Percentiles rank a stretch among this genome's conserved stretches.
These are phyloP conservation scores for Pollachius pollachius DNA, from an alignment of 2,113 vertebrate genomes.

Conservation along the genomic window DNA sequence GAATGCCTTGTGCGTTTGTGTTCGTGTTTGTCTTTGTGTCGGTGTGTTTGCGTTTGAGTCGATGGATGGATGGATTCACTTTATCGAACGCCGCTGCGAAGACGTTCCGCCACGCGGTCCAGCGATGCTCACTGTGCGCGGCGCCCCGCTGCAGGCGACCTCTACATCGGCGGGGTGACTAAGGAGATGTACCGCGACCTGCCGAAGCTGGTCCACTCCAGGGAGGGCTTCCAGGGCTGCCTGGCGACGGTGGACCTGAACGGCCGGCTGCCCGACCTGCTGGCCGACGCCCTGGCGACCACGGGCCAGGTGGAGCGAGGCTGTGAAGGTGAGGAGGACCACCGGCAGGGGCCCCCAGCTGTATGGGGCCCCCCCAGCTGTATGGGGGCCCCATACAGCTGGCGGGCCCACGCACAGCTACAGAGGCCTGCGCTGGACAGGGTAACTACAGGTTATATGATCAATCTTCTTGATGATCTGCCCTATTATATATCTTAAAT, in stretches of 20 bases:
- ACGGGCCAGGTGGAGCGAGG: conserved; percentile 96
- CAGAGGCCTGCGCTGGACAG: no score
- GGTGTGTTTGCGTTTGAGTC: no score
- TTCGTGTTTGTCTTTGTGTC: no score
- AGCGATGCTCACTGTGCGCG: no score
- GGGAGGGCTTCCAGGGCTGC: conserved; percentile 97
- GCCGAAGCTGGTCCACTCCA: conserved; percentile 94
- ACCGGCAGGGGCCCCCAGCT: neutral
- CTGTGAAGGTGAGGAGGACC: conserved; percentile 87
- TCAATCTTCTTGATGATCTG: no score
- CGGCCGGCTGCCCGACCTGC: conserved; percentile 92
- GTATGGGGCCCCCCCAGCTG: neutral
- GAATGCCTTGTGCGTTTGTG: no score
- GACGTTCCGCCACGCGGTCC: no score
- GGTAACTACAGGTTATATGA: no score
- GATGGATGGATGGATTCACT: no score
- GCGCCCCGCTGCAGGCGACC: conserved; percentile 78
- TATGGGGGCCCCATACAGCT: no score
- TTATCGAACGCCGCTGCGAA: no score
- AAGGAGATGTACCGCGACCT: conserved; percentile 96
- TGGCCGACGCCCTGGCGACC: conserved; percentile 92
- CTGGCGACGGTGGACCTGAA: conserved; percentile 95
- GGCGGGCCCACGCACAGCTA: neutral
- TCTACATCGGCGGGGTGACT: conserved; percentile 94
- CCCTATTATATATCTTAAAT: no score